Conservation (phyloP, 2,113 vertebrate genomes). For the zebrafish (Danio rerio) region GRCz12tu NC_133193.1:18308001-18308500, state of each 20-base stretch:
- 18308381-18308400: not conserved
- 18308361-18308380: constrained; percentile 31
- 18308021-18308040: constrained; percentile 87
- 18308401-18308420: not conserved
- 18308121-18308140: constrained; percentile 48
- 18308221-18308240: too few species aligned
- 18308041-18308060: constrained; percentile 85
- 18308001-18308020: constrained; percentile 70
- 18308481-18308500: not conserved
- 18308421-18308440: not conserved
- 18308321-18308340: not conserved
- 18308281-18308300: not conserved
- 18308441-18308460: not conserved
- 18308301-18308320: not conserved
- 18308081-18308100: constrained; percentile 81
- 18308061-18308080: constrained; percentile 78
- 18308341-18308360: constrained; percentile 32
- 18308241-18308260: too few species aligned
- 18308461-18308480: not conserved
- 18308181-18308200: constrained; percentile 8
- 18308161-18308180: constrained; percentile 82
- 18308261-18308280: not conserved
- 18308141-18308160: not conserved
- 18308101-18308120: constrained; percentile 63
- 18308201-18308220: not conserved